Evolutionary conservation across 2,888 invertebrate genomes (phyloP).

Genomic region (Orthonychiurus folsomi): DNA sequence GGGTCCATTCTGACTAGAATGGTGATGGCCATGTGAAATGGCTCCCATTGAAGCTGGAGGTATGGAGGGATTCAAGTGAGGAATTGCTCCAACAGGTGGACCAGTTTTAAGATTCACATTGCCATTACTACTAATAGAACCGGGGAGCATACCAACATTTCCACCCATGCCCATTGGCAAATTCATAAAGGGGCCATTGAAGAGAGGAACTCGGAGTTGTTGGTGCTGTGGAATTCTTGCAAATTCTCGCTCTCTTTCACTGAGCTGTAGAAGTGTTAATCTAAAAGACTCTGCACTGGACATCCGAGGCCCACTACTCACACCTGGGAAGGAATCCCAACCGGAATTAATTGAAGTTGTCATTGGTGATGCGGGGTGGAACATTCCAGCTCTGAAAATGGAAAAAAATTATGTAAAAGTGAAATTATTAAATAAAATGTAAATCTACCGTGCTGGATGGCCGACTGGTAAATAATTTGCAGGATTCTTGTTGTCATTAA

Average conservation of each 20-base stretch:
- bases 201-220: conserved; percentile 25
- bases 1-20: conserved; percentile 39
- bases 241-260: conserved; percentile 36
- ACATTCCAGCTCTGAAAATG: conserved; percentile 24
- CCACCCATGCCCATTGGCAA: conserved; percentile 21
- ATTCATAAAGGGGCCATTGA: conserved; percentile 27
- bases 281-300: conserved; percentile 26
- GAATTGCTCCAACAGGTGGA: conserved; percentile 26
- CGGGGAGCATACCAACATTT: conserved; percentile 11
- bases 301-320: conserved; percentile 27
- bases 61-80: conserved; percentile 28
- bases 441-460: conserved; percentile 31
- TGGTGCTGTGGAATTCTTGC: conserved; percentile 20
- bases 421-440: background rate
- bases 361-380: conserved; percentile 31
- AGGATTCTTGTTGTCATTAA: conserved; percentile 26
- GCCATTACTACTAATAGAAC: conserved; percentile 9
- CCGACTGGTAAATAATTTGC: conserved; percentile 20
- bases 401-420: conserved; percentile 4
- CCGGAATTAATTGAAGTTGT: conserved; percentile 21
- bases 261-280: conserved; percentile 34
- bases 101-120: conserved; percentile 22
- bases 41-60: conserved; percentile 22
- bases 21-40: conserved; percentile 29
- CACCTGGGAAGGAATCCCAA: conserved; percentile 36